Evolutionary conservation across 92 coral and sea anemone genomes (phyloP), one percentile per base, ranked within the genome.

Genomic region (Zoanthus sociatus): DNA sequence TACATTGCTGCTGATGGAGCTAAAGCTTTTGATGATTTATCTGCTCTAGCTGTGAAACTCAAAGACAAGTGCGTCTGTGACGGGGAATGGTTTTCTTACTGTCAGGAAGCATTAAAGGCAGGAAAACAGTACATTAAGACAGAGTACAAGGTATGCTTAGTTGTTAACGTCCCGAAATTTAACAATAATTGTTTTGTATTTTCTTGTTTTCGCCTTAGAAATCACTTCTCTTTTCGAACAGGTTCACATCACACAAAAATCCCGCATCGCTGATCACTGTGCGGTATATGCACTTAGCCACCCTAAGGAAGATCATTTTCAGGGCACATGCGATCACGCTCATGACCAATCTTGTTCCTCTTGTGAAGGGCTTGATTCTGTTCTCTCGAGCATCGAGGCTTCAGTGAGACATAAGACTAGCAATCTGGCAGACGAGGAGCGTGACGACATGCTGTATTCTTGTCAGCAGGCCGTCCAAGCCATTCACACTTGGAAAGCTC

Each of bases 41-140:
- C 55, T 73, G 71, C 78, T 78, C 46, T 78, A 54, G 86, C 86
- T 50, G 77, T 64, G 46, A 87, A 78, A 46, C 78, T 66, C 63
- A 78, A 87, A 87, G 84, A 78, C 56, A 68, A 71, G 9, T 51
- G 81, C 60, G 61, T 76, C 81, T 72, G 88, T 53, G 90, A 87
- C 51, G 13, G 84, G 63, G 87, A 81, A 82, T 82, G 87, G 91
- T 15, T 82, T 42, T 31, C 45, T 64, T 51, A 72, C 31, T 87
- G 90, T 50, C 31, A 90, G 58, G 68, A 72, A 51, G 83, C 90
- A n/a, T 69, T 90, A 67, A 90, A 90, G 63, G 71, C 83, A 16
- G 91, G 90, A 58, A 90, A 90, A 76, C 93, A 90, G 77, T 88
- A 90, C 77, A 82, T 90, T 53, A 90, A 90, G 68, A 73, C 93